A percentile compares a stretch with the other conserved stretches of the same genome.
Evolutionary conservation across 2,888 invertebrate genomes (phyloP).

Genomic region (Cephalotes varians): DNA sequence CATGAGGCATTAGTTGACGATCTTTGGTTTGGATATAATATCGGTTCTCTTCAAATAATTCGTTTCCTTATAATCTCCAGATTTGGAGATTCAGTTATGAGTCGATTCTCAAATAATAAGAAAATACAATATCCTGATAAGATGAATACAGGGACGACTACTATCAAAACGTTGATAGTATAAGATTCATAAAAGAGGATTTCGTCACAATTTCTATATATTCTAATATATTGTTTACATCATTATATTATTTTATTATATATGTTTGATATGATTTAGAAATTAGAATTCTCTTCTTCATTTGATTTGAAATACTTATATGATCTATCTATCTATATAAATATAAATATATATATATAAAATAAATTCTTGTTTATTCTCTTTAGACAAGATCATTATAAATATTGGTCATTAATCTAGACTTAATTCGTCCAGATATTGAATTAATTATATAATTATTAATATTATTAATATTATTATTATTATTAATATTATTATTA

Average conservation of each 20-base stretch:
- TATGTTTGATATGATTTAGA: background rate
- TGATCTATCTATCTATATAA: no score
- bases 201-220: background rate
- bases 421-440: background rate
- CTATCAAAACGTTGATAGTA: background rate
- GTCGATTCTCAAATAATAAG: conserved; percentile 13
- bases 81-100: background rate
- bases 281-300: background rate
- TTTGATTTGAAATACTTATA: background rate
- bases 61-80: background rate
- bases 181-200: background rate
- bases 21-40: conserved; percentile 1
- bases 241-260: background rate
- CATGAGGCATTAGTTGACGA: background rate
- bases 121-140: background rate
- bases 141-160: background rate
- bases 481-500: background rate
- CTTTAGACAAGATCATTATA: background rate
- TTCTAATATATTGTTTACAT: no score
- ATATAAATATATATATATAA: no score
- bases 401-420: background rate
- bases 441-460: background rate
- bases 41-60: conserved; percentile 5
- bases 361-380: background rate
- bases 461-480: background rate